A percentile compares a stretch with the other conserved stretches of the same genome.
These are phyloP conservation scores for Cyanoderma ruficeps DNA, from an alignment of 2,113 vertebrate genomes.

Conservation along the genomic window DNA sequence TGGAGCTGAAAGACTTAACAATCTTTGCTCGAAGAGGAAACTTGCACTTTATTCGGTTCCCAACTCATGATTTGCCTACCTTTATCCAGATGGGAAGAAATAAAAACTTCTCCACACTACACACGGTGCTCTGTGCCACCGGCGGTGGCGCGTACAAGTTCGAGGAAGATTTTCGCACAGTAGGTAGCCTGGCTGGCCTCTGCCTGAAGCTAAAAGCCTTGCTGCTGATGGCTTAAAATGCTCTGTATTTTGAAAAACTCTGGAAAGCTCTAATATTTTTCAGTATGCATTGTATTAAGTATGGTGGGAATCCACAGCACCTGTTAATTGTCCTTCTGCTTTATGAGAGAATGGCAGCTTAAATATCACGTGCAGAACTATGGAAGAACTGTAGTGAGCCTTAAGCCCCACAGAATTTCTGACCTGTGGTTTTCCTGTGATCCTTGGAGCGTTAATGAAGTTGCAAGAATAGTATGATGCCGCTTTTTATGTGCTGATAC, in stretches of 20 bases:
- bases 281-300: not conserved
- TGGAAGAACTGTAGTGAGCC: not conserved
- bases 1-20: constrained; percentile 80
- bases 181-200: constrained; percentile 58
- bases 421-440: not conserved
- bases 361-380: not conserved
- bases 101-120: constrained; percentile 84
- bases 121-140: constrained; percentile 84
- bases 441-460: not conserved
- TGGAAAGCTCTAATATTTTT: not conserved
- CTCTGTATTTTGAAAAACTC: not conserved
- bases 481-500: not conserved
- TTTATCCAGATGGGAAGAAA: constrained; percentile 86
- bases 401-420: not conserved
- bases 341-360: not conserved
- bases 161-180: constrained; percentile 85
- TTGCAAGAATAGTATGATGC: not conserved
- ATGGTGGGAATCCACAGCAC: not conserved
- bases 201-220: not conserved
- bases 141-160: constrained; percentile 85
- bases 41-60: constrained; percentile 85
- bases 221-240: not conserved
- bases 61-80: constrained; percentile 83
- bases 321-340: not conserved
- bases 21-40: constrained; percentile 81